These are phyloP conservation scores for Lasioglossum villosulum DNA, from an alignment of 2,888 invertebrate genomes.

Conservation along the genomic window DNA sequence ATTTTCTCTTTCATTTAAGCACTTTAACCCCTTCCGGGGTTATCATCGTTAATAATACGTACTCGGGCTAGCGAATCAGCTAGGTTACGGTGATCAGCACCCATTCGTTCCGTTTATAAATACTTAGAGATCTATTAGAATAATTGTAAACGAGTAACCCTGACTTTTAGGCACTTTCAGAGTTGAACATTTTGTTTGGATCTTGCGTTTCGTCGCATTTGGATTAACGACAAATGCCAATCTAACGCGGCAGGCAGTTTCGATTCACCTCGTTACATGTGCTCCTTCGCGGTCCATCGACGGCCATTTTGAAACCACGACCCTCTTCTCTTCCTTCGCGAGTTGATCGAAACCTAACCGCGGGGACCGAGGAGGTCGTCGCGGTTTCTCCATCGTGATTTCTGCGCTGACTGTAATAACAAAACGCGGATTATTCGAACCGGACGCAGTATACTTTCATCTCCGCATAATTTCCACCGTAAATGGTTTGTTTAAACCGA, in stretches of 20 bases:
- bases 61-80: too few relatives aligned
- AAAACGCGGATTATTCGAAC: constrained; percentile 34
- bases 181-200: background rate
- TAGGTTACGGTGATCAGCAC: too few relatives aligned
- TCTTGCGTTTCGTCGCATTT: background rate
- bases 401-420: constrained; percentile 54
- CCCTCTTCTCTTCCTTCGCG: constrained; percentile 45
- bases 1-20: too few relatives aligned
- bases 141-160: background rate
- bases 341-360: constrained; percentile 50
- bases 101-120: too few relatives aligned
- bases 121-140: too few relatives aligned
- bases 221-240: constrained; percentile 69
- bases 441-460: constrained; percentile 14
- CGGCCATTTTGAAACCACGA: constrained; percentile 64
- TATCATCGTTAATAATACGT: too few relatives aligned
- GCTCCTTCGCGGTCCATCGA: constrained; percentile 46
- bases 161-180: background rate
- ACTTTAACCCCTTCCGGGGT: too few relatives aligned
- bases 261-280: constrained; percentile 66
- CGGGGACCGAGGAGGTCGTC: constrained; percentile 33
- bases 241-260: constrained; percentile 61
- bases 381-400: constrained; percentile 57
- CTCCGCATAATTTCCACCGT: background rate
- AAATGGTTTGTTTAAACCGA: background rate